A percentile compares a stretch with the other conserved stretches of the same genome.
Conservation (phyloP, 1,140 invertebrate species). For the Pararge aegeria region DNA sequence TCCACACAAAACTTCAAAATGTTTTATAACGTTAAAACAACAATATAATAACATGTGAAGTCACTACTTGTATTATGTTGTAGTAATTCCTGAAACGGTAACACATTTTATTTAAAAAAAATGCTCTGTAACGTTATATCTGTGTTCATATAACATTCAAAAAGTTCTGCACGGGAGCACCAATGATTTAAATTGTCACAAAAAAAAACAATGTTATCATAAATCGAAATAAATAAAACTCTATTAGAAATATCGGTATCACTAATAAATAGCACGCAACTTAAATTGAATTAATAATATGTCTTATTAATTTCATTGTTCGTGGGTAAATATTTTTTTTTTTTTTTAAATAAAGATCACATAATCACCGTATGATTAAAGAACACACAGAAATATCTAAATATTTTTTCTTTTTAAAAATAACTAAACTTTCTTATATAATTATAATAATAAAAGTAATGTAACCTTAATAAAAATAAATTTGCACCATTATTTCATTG, state of each 20-base stretch:
- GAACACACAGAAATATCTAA: not conserved
- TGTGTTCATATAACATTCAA: not conserved
- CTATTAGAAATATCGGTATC: slow-evolving; percentile 2
- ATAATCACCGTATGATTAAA: slow-evolving; percentile 1
- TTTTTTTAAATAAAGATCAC: slow-evolving; percentile 16
- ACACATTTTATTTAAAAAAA: not conserved
- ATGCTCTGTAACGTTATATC: too few species aligned
- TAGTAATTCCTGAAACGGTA: not conserved
- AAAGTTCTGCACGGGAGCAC: too few species aligned
- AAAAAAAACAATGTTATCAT: not conserved
- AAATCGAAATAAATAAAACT: not conserved
- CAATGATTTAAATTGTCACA: not conserved
- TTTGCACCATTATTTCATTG: slow-evolving; percentile 28
- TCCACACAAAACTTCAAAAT: too few species aligned
- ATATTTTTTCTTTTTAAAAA: not conserved
- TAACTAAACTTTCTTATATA: slow-evolving; percentile 3
- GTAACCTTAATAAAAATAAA: slow-evolving; percentile 17
- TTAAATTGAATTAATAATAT: not conserved
- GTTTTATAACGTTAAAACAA: too few species aligned
- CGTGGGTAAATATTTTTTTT: not conserved
- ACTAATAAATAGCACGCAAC: slow-evolving; percentile 22
- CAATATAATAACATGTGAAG: too few species aligned
- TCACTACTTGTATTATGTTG: too few species aligned
- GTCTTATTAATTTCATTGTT: slow-evolving; percentile 11
- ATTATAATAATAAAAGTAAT: slow-evolving; percentile 10